These are phyloP conservation scores for Dallia pectoralis DNA, from an alignment of 2,797 vertebrate genomes.

Conservation along the genomic window DNA sequence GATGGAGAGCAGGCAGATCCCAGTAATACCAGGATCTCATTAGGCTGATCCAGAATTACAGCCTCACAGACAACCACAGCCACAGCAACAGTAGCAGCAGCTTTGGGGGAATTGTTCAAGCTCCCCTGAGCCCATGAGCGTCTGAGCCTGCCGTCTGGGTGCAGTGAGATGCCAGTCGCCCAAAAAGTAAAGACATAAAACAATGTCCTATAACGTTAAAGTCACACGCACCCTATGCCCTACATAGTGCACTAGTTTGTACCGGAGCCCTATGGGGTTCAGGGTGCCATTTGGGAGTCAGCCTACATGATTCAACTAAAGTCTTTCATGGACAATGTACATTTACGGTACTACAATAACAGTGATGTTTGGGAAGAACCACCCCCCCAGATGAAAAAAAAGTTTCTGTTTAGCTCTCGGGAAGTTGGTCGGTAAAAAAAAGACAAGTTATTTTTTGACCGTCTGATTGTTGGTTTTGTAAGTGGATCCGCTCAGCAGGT, in stretches of 20 bases:
- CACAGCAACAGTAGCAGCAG: slow-evolving; percentile 42
- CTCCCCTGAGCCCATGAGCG: slow-evolving; percentile 52
- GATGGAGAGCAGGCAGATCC: slow-evolving; percentile 48
- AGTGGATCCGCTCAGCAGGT: slow-evolving; percentile 54
- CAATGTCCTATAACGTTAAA: slow-evolving; percentile 42
- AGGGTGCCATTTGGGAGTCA: not conserved
- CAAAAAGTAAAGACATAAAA: slow-evolving; percentile 36
- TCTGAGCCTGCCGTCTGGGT: slow-evolving; percentile 43
- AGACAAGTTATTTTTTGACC: slow-evolving; percentile 27
- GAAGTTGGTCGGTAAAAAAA: slow-evolving; percentile 27
- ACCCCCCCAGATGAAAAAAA: slow-evolving; percentile 38
- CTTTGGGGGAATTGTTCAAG: slow-evolving; percentile 60
- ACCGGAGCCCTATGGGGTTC: not conserved
- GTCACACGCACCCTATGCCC: not conserved
- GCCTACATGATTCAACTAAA: slow-evolving; percentile 50
- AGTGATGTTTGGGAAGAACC: slow-evolving; percentile 54
- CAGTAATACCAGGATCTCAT: too few relatives aligned
- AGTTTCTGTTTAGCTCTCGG: slow-evolving; percentile 41
- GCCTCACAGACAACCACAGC: slow-evolving; percentile 2
- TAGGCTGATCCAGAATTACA: slow-evolving; percentile 59
- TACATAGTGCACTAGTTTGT: not conserved
- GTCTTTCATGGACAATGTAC: slow-evolving; percentile 65
- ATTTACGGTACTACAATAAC: slow-evolving; percentile 67
- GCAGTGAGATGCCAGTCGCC: slow-evolving; percentile 52
- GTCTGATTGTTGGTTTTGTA: slow-evolving; percentile 41